phyloP scores from a whole-genome alignment of 2,797 vertebrate genomes.

The Phoeniculus purpureus region DNA sequence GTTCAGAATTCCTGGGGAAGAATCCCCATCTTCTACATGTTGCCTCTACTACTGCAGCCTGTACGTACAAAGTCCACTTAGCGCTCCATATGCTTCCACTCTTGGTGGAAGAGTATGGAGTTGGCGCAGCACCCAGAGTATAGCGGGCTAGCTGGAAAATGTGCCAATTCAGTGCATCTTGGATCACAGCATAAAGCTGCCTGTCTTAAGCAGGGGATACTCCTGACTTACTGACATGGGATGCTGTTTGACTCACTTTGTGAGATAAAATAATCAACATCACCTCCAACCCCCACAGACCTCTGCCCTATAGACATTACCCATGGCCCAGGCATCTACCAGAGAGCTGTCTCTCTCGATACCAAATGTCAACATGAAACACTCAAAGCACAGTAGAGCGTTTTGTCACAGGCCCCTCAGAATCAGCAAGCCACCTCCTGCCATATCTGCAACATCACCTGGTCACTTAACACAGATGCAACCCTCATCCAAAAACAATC shows the following conservation, averaged over 20 bases:
- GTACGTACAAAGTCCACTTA: too few species aligned
- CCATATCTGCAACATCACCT: background rate
- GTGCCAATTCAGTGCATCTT: too few species aligned
- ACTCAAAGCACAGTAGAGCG: background rate
- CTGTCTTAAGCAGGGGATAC: too few species aligned
- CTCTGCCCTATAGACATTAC: background rate
- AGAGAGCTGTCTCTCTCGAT: background rate
- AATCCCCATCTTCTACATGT: accelerated
- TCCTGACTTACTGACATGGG: too few species aligned
- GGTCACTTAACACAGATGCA: background rate
- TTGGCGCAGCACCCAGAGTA: too few species aligned
- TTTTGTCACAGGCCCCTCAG: background rate
- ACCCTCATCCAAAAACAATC: background rate
- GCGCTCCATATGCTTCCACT: too few species aligned
- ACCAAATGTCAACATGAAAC: background rate
- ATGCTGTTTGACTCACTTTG: too few species aligned
- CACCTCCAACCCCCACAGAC: too few species aligned
- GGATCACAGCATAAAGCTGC: too few species aligned
- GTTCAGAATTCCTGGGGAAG: background rate
- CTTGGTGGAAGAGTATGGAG: too few species aligned
- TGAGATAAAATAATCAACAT: too few species aligned
- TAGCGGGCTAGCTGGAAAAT: too few species aligned
- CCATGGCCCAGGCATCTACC: background rate
- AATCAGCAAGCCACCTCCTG: background rate
- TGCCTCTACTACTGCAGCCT: background rate